A percentile compares a stretch with the other conserved stretches of the same genome.
Evolutionary conservation across 35 echinoderm and acorn worm genomes (phyloP).

Genomic region (Apostichopus californicus): DNA sequence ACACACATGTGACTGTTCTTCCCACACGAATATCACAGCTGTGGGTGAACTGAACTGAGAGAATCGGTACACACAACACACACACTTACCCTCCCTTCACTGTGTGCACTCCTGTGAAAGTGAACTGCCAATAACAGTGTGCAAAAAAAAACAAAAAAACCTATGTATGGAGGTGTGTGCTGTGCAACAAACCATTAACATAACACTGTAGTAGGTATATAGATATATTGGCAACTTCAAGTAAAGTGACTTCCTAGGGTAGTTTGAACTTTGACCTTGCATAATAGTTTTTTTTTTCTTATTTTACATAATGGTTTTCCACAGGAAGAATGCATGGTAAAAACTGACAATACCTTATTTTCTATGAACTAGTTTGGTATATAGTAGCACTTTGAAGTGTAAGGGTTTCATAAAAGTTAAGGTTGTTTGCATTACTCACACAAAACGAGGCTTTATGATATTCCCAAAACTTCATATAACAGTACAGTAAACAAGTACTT

Average conservation of each 20-base stretch:
- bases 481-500: too few species aligned
- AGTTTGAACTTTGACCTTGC: conserved; percentile 35
- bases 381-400: too few species aligned
- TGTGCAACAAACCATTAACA: background rate
- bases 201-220: background rate
- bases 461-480: too few species aligned
- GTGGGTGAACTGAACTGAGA: background rate
- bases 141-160: background rate
- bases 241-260: conserved; percentile 16
- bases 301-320: background rate
- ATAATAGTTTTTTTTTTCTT: background rate
- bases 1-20: too few species aligned
- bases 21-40: too few species aligned
- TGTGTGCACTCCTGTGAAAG: background rate
- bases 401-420: too few species aligned
- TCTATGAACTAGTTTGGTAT: too few species aligned
- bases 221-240: background rate
- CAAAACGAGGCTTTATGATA: too few species aligned
- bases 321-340: background rate
- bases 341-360: background rate
- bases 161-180: background rate
- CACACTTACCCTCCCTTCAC: background rate
- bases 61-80: background rate
- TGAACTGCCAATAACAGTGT: too few species aligned
- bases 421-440: too few species aligned